Evolutionary conservation across 1,140 invertebrate species (phyloP).

Genomic region (Zaprionus capensis): DNA sequence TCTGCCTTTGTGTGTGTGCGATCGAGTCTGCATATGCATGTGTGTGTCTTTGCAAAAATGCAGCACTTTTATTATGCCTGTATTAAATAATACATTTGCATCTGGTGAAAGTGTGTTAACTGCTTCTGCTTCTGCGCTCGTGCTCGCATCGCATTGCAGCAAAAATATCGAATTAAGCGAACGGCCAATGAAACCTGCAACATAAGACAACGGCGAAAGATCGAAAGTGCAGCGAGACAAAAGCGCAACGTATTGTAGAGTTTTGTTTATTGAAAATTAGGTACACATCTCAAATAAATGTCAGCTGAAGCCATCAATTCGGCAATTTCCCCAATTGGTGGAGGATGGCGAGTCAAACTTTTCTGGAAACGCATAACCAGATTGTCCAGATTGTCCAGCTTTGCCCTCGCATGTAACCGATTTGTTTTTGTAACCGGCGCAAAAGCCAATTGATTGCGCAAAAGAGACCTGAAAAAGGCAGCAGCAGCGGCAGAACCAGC

Average conservation of each 20-base stretch:
- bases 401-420: slow-evolving; percentile 17
- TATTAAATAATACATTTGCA: slow-evolving; percentile 71
- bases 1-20: slow-evolving; percentile 15
- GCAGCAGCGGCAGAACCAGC: slow-evolving; percentile 7
- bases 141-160: slow-evolving; percentile 26
- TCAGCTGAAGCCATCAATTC: neutral
- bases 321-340: neutral
- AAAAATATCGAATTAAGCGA: slow-evolving; percentile 42
- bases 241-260: neutral
- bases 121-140: slow-evolving; percentile 51
- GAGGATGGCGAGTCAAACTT: slow-evolving; percentile 1
- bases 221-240: slow-evolving; percentile 47
- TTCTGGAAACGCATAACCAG: slow-evolving; percentile 11
- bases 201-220: slow-evolving; percentile 13
- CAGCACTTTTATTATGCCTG: slow-evolving; percentile 47
- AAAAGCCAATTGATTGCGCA: slow-evolving; percentile 50
- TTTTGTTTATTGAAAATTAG: slow-evolving; percentile 6
- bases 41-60: slow-evolving; percentile 42
- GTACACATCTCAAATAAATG: slow-evolving; percentile 1
- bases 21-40: slow-evolving; percentile 11
- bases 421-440: slow-evolving; percentile 24
- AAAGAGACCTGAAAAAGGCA: slow-evolving; percentile 36
- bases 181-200: slow-evolving; percentile 45
- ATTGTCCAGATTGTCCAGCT: slow-evolving; percentile 8
- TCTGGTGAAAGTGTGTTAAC: slow-evolving; percentile 76